A percentile compares a stretch with the other conserved stretches of the same genome.
Evolutionary conservation across 2,113 vertebrate species (phyloP).

Genomic region (Climacteris rufus): DNA sequence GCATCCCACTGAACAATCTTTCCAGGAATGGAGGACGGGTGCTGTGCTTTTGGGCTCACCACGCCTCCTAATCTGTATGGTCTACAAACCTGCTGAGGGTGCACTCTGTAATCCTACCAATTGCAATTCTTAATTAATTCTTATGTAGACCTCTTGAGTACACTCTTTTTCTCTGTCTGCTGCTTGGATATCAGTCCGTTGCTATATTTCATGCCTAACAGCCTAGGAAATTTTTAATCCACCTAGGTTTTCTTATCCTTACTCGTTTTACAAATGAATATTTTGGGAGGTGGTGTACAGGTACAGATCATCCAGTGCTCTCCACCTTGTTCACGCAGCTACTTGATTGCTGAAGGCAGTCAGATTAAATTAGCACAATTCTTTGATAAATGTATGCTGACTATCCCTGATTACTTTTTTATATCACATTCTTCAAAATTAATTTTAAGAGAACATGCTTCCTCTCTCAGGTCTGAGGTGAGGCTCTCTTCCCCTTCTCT

Average conservation of each 20-base stretch:
- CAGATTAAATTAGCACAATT: not conserved
- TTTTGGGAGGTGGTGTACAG: not conserved
- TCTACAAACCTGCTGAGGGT: not conserved
- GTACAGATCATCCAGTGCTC: not conserved
- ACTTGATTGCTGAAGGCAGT: not conserved
- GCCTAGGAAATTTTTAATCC: not conserved
- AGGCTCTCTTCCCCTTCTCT: not conserved
- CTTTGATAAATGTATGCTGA: not conserved
- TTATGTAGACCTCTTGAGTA: not conserved
- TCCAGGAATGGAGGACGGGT: not conserved
- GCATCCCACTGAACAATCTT: fast-evolving
- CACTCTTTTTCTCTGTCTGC: not conserved
- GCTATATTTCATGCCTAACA: not conserved
- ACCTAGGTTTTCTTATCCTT: not conserved
- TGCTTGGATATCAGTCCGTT: not conserved
- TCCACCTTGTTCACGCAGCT: not conserved
- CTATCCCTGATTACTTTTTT: not conserved
- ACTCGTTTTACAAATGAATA: not conserved
- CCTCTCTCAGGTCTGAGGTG: not conserved
- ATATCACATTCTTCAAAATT: not conserved
- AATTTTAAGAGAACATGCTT: not conserved
- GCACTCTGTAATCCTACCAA: not conserved
- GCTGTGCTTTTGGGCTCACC: not conserved
- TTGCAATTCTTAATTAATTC: not conserved
- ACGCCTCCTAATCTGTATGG: not conserved